A percentile compares a stretch with the other conserved stretches of the same genome.
Conservation (phyloP, 2,113 vertebrate genomes). For the human region GRCh38 chr3:37533501-37534000, state of each 20-base stretch:
- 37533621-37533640: neutral
- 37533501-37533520: neutral
- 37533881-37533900: neutral
- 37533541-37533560: too few species aligned
- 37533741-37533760: neutral
- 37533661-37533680: neutral
- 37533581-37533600: neutral
- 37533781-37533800: neutral
- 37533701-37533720: neutral
- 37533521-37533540: accelerated
- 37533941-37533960: neutral
- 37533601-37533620: too few species aligned
- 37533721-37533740: neutral
- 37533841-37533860: neutral
- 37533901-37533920: neutral
- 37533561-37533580: neutral
- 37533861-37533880: neutral
- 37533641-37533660: neutral
- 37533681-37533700: neutral
- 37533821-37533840: neutral
- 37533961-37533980: neutral
- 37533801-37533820: neutral
- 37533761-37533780: neutral
- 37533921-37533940: neutral
- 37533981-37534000: neutral